These are phyloP conservation scores for Euwallacea similis DNA, from an alignment of 1,140 invertebrate species.

Conservation along the genomic window DNA sequence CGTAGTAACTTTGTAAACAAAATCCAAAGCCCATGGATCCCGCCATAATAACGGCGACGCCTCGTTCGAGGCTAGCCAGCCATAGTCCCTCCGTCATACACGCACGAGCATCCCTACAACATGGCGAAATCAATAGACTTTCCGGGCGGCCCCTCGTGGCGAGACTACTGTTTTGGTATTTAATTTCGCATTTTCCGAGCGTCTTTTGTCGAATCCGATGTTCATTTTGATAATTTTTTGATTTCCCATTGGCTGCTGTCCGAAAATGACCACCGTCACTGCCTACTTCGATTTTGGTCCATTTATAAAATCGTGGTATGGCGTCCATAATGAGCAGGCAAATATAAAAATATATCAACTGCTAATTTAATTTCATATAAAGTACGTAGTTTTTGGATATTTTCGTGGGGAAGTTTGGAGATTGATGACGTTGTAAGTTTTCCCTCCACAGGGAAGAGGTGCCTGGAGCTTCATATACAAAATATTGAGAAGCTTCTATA, in stretches of 20 bases:
- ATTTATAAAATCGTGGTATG: constrained; percentile 1
- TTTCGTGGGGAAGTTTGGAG: too few relatives aligned
- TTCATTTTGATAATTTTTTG: constrained; percentile 1
- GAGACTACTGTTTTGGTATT: constrained; percentile 41
- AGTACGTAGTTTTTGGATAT: too few relatives aligned
- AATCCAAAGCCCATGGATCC: constrained; percentile 43
- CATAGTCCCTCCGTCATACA: constrained; percentile 40
- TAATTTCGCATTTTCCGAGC: constrained; percentile 19
- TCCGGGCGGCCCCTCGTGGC: constrained; percentile 28
- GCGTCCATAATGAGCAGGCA: neutral
- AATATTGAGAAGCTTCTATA: too few relatives aligned
- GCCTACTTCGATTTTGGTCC: neutral
- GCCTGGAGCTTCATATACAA: too few relatives aligned
- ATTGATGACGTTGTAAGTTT: too few relatives aligned
- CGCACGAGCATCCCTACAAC: constrained; percentile 42
- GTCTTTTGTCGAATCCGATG: constrained; percentile 7
- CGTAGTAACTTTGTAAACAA: constrained; percentile 34
- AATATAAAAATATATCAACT: neutral
- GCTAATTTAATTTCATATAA: neutral
- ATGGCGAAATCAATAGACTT: constrained; percentile 54
- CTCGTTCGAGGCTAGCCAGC: constrained; percentile 46
- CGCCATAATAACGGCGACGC: constrained; percentile 48
- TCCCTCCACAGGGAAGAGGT: too few relatives aligned
- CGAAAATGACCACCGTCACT: constrained; percentile 12
- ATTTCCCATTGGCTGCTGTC: neutral